These are phyloP conservation scores for Dermolepida albohirtum DNA, from an alignment of 2,888 invertebrate species.

Conservation along the genomic window DNA sequence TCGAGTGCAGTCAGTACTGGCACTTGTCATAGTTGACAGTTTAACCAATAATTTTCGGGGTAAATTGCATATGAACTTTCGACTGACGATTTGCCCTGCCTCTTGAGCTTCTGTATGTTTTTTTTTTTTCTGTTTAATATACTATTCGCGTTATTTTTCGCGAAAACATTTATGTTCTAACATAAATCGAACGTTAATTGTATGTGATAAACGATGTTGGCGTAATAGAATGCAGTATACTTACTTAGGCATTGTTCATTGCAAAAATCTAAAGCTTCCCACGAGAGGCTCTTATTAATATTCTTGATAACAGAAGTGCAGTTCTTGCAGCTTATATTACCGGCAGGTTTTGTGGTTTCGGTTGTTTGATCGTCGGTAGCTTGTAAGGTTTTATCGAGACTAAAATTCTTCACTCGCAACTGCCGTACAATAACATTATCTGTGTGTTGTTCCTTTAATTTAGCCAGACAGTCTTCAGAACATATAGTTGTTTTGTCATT, in stretches of 20 bases:
- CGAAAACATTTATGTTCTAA: no score
- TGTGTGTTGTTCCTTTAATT: conserved; percentile 63
- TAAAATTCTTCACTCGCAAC: conserved; percentile 58
- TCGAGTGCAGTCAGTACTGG: no score
- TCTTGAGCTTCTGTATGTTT: no score
- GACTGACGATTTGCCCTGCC: no score
- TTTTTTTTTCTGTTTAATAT: no score
- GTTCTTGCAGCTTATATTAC: conserved; percentile 55
- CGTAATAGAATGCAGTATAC: no score
- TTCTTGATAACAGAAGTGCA: conserved; percentile 64
- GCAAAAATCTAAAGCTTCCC: conserved; percentile 96
- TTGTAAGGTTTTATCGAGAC: conserved; percentile 22
- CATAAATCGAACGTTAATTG: no score
- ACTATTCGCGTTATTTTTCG: no score
- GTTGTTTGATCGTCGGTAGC: not conserved
- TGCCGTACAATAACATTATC: conserved; percentile 61
- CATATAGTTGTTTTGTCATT: conserved; percentile 69
- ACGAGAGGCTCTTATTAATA: conserved; percentile 64
- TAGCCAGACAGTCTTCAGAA: conserved; percentile 70
- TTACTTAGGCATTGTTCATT: conserved; percentile 85
- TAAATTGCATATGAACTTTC: no score
- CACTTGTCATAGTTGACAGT: no score
- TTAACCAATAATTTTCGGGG: no score
- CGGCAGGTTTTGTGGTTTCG: not conserved
- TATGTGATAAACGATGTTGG: no score